Evolutionary conservation across 2,888 invertebrate genomes (phyloP).

Genomic region (Eristalinus sepulchralis): DNA sequence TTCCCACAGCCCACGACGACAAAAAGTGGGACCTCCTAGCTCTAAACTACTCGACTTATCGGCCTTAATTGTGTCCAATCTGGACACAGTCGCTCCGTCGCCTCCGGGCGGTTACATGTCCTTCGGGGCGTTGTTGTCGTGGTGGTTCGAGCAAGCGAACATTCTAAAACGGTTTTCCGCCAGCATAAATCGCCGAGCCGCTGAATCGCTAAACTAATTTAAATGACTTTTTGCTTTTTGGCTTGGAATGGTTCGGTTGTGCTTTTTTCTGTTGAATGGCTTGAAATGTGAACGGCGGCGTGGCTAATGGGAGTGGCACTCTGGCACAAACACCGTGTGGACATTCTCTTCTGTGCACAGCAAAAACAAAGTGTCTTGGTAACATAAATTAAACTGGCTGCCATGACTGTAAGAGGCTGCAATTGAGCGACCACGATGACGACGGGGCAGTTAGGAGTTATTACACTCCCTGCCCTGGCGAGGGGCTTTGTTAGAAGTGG

Average conservation of each 20-base stretch:
- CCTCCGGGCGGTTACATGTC: not conserved
- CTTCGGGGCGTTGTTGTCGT: not conserved
- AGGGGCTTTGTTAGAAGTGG: not conserved
- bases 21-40: not conserved
- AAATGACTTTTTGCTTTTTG: not conserved
- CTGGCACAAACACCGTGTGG: not conserved
- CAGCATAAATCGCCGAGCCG: not conserved
- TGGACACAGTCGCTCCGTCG: not conserved
- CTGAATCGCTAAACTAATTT: not conserved
- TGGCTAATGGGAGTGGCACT: not conserved
- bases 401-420: not conserved
- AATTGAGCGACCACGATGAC: not conserved
- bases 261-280: not conserved
- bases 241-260: not conserved
- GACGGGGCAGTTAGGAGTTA: not conserved
- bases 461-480: not conserved
- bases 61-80: not conserved
- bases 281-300: not conserved
- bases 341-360: not conserved
- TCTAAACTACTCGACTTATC: not conserved
- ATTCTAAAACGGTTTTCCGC: not conserved
- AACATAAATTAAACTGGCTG: not conserved
- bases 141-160: not conserved
- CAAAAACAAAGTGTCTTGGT: not conserved
- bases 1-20: not conserved